Conservation (phyloP, 2,797 vertebrate genomes). For the Micropoecilia bifurca region DNA sequence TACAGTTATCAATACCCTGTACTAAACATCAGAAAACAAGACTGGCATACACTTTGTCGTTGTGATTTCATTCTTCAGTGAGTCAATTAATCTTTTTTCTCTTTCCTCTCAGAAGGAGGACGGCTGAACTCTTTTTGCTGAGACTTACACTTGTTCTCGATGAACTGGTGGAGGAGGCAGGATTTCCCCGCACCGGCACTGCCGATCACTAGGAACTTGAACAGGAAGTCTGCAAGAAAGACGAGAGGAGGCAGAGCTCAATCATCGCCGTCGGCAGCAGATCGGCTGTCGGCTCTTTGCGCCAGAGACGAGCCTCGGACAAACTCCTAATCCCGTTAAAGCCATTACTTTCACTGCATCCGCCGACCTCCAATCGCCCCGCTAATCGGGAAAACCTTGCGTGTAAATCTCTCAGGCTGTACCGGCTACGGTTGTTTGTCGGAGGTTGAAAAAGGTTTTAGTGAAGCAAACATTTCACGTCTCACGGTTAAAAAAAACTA, state of each 20-base stretch:
- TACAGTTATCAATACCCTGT: constrained; percentile 7
- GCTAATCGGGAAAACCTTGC: constrained; percentile 46
- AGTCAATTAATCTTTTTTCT: constrained; percentile 16
- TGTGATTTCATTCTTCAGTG: constrained; percentile 5
- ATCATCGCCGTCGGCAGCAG: constrained; percentile 13
- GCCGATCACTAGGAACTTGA: constrained; percentile 97
- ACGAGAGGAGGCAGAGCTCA: constrained; percentile 45
- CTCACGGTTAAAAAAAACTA: not conserved
- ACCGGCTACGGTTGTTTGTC: constrained; percentile 27
- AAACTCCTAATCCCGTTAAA: constrained; percentile 59
- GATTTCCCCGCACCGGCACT: constrained; percentile 94
- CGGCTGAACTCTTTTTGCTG: not conserved
- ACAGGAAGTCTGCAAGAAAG: constrained; percentile 90
- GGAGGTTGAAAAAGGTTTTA: constrained; percentile 13
- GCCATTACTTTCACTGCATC: constrained; percentile 29
- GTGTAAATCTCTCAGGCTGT: constrained; percentile 28
- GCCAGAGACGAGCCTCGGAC: constrained; percentile 41
- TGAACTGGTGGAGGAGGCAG: constrained; percentile 96
- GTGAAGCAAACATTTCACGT: not conserved
- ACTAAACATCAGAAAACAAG: constrained; percentile 11
- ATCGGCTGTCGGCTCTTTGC: constrained; percentile 22
- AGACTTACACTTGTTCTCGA: constrained; percentile 93
- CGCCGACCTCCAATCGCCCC: constrained; percentile 48
- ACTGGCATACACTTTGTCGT: not conserved
- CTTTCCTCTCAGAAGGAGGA: not conserved